A percentile compares a stretch with the other conserved stretches of the same genome.
phyloP scores from a whole-genome alignment of 2,113 vertebrate species.

The Callorhinus ursinus region DNA sequence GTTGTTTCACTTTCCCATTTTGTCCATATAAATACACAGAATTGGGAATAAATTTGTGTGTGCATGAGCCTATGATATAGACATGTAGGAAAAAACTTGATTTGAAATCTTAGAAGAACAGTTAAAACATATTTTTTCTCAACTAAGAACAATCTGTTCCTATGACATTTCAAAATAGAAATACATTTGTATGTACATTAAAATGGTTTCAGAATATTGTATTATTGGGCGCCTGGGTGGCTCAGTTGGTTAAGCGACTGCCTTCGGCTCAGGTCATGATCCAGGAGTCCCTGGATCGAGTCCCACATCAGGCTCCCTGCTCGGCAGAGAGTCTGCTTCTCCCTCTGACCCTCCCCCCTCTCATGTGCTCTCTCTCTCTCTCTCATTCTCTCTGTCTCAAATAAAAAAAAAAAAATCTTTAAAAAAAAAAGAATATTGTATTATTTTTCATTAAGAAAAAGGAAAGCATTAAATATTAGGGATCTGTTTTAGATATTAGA shows the following conservation, averaged over 20 bases:
- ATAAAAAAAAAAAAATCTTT: too few species aligned
- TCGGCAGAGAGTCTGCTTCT: too few species aligned
- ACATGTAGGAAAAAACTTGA: not conserved
- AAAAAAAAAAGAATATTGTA: not conserved
- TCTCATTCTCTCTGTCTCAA: too few species aligned
- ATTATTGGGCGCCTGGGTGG: not conserved
- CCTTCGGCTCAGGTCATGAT: too few species aligned
- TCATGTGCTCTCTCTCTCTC: too few species aligned
- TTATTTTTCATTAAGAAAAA: not conserved
- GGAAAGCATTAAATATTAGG: not conserved
- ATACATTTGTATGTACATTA: not conserved
- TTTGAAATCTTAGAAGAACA: not conserved
- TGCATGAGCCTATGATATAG: not conserved
- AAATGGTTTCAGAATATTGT: not conserved
- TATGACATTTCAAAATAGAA: not conserved
- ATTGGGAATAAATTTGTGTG: not conserved
- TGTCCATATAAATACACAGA: not conserved
- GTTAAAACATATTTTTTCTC: not conserved
- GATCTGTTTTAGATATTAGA: not conserved
- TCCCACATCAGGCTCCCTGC: too few species aligned
- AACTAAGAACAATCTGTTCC: not conserved
- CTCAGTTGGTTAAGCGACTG: too few species aligned
- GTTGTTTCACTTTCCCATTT: not conserved
- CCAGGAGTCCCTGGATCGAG: too few species aligned
- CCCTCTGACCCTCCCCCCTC: too few species aligned